Evolutionary conservation across 2,888 invertebrate species (phyloP).

Genomic region (Polyommatus iphigenia): DNA sequence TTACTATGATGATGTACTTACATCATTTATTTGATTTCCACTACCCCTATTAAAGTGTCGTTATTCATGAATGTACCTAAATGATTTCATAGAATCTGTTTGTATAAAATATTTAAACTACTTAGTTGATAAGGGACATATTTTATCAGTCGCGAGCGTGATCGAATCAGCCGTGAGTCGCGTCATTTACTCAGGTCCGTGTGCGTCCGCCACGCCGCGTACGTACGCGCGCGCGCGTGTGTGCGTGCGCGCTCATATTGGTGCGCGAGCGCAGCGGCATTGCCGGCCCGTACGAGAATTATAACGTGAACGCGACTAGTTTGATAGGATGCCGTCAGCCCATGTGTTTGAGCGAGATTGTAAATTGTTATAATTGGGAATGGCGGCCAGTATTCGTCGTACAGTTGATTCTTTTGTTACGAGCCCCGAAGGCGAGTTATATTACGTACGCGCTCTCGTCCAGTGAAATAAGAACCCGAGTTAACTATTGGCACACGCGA

Average conservation of each 20-base stretch:
- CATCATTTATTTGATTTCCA: not conserved
- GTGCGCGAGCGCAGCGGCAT: constrained; percentile 71
- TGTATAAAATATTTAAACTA: constrained; percentile 44
- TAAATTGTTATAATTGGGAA: constrained; percentile 77
- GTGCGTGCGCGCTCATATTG: constrained; percentile 61
- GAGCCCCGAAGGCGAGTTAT: constrained; percentile 59
- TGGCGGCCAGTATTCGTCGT: constrained; percentile 70
- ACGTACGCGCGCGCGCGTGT: constrained; percentile 50
- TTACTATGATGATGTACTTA: not conserved
- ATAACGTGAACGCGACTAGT: constrained; percentile 73
- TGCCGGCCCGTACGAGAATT: constrained; percentile 66
- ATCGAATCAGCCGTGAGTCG: constrained; percentile 43
- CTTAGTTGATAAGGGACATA: constrained; percentile 49
- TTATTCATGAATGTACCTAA: not conserved
- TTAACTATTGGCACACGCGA: constrained; percentile 56
- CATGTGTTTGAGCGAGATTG: constrained; percentile 68
- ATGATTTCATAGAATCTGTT: constrained; percentile 14
- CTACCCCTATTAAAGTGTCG: not conserved
- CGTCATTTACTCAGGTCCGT: constrained; percentile 56
- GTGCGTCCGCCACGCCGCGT: constrained; percentile 46
- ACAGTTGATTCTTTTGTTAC: constrained; percentile 69
- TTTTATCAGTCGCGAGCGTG: constrained; percentile 49
- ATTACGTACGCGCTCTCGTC: constrained; percentile 57
- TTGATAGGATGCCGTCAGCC: constrained; percentile 74
- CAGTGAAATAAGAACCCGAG: constrained; percentile 61